phyloP scores from a whole-genome alignment of 2,888 invertebrate species.

The Machimus atricapillus region DNA sequence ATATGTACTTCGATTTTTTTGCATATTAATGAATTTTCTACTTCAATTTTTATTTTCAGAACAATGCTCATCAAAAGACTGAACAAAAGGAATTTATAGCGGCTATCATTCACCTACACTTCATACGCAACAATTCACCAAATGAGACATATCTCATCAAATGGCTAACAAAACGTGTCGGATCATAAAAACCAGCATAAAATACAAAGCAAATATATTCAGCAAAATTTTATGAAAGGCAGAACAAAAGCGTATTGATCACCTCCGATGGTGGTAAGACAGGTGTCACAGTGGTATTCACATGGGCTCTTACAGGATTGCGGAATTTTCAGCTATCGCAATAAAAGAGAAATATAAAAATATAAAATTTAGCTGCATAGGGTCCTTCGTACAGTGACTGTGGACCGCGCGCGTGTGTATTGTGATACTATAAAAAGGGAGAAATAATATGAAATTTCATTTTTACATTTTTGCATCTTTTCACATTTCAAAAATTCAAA shows the following conservation, averaged over 20 bases:
- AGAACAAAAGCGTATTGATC: neutral
- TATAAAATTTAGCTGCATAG: neutral
- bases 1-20: too few relatives aligned
- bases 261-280: neutral
- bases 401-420: neutral
- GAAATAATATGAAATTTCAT: neutral
- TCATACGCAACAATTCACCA: neutral
- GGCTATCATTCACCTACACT: neutral
- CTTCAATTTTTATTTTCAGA: neutral
- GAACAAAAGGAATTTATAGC: slow-evolving; percentile 32
- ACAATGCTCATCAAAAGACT: slow-evolving; percentile 39
- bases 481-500: neutral
- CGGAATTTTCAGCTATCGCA: neutral
- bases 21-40: neutral
- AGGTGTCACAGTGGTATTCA: neutral
- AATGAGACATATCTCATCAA: slow-evolving; percentile 8
- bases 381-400: neutral
- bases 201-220: slow-evolving; percentile 19
- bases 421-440: neutral
- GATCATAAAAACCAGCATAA: neutral
- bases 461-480: neutral
- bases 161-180: neutral
- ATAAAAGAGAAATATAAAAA: neutral
- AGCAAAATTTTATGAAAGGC: slow-evolving; percentile 23
- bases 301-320: neutral